Base-by-base conservation (phyloP, 2,113 vertebrate species). In the Nesospiza acunhae region DNA sequence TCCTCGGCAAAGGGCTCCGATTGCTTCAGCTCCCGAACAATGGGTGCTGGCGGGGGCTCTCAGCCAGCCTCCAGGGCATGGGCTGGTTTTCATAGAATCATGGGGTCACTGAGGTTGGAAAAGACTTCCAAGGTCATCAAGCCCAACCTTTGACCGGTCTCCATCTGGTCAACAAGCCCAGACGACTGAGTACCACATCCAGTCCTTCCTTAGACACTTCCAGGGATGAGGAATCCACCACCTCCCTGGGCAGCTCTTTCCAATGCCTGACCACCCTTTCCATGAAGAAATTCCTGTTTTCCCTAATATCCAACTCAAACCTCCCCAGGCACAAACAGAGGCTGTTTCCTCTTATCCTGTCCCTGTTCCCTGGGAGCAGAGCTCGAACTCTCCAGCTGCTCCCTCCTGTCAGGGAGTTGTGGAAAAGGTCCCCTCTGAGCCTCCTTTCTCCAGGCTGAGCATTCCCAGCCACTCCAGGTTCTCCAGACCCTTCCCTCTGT, bases 311-410 rank as follows among this genome's bases (percentile, higher is more conserved):
- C 47, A n/a, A 5, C 10, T 3, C n/a, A 39, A 11, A 0, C 33
- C 19, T 39, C 4, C 10, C 10, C 66, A 62, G 28, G 28, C 28
- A 11, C 39, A 53, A 14, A 28, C 1, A 15, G 47, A 55, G 13
- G 56, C 47, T 0, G 0, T 41, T 55, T 2, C 4, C 47, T 39
- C 27, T 87, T 27, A 1, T 69, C 15, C 33, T 53, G 39, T 46
- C 19, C 19, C 30, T 52, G 15, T 63, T 41, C n/a, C 23, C 23
- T 46, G 33, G 39, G 0, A 62, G 33, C 47, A 66, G 44, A 66
- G 13, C 18, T 11, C 0, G 1, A 31, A 0, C 4, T 12, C 9
- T 5, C 11, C 1, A 0, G 15, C 35, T 74, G 10, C 3, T 3
- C 22, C 6, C 27, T 74, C 37, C 23, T 74, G 7, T 19, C 52